A percentile compares a stretch with the other conserved stretches of the same genome.
phyloP scores from a whole-genome alignment of 2,113 vertebrate genomes.

The Clupea harengus region DNA sequence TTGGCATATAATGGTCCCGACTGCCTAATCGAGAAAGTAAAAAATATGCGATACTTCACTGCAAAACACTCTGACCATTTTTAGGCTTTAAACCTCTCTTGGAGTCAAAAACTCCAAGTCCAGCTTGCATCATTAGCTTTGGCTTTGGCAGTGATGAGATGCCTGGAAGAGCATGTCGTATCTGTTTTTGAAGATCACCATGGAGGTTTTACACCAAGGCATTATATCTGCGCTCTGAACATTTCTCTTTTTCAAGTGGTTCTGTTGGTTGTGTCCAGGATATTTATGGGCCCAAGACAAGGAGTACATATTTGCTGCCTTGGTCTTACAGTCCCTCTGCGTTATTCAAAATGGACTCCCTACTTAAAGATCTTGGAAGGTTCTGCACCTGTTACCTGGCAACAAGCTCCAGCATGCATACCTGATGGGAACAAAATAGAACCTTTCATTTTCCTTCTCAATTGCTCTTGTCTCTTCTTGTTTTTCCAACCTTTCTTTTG shows the following conservation, averaged over 20 bases:
- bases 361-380: conserved; percentile 2
- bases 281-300: conserved; percentile 27
- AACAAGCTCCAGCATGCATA: neutral
- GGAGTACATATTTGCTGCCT: conserved; percentile 19
- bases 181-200: conserved; percentile 27
- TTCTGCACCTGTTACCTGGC: conserved; percentile 44
- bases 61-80: neutral
- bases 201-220: conserved; percentile 17
- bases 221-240: neutral
- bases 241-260: neutral
- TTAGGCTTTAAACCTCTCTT: conserved; percentile 17
- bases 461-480: neutral
- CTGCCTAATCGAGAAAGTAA: conserved; percentile 23
- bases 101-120: conserved; percentile 7
- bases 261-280: neutral
- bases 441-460: neutral
- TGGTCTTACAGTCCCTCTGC: neutral
- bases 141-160: neutral
- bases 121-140: conserved; percentile 15
- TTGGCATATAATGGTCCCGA: conserved; percentile 28
- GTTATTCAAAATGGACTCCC: neutral
- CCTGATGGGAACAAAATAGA: neutral
- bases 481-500: neutral
- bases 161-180: conserved; percentile 12
- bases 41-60: conserved; percentile 21